Evolutionary conservation across 92 coral and sea anemone species (phyloP), one percentile per base, ranked within the genome.

Genomic region (Pocillopora grandis): DNA sequence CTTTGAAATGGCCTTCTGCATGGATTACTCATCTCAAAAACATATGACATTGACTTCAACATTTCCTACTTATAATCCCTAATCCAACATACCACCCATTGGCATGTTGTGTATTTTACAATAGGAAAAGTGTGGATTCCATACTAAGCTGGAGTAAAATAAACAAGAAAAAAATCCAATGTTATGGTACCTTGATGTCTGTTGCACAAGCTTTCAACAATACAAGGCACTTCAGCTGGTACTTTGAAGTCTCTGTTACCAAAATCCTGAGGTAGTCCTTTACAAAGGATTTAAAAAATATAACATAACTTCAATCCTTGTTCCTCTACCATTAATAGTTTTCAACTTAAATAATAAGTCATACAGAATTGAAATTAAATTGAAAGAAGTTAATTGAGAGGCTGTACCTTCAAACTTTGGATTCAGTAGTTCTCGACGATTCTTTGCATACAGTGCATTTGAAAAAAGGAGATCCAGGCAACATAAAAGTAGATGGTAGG

Each of bases 401-500:
- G 62, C 0, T 12, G 62, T 72, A 93, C 98, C 97, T 86, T 95
- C 95, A 91, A 96, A 96, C 36, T 80, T 84, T 64, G 98, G 92
- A 66, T 92, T 94, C 33, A 96, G 75, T 66, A 96, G 89, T 56
- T 94, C 94, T 58, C 82, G 95, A 15, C 92, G 86, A 78, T 96
- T 94, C 81, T 87, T 89, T 13, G 98, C 91, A 58, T 80, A 71
- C 52, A 93, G 84, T 16, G 98, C 98, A 78, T 96, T 96, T 14
- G 96, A 80, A 78, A 88, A 94, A 9, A 96, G 62, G 70, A 94
- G 67, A 72, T 96, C 98, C 76, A 96, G 69, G 66, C 98, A 96
- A 36, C 96, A 96, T 1, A 96, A 80, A 19, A 96, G 92, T 56
- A 96, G 85, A 66, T 96, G 98, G 70, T 96, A 96, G 0, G 98